Evolutionary conservation across 2,113 vertebrate genomes (phyloP), one percentile per base, ranked within the genome.

Genomic region (Ameiurus melas): DNA sequence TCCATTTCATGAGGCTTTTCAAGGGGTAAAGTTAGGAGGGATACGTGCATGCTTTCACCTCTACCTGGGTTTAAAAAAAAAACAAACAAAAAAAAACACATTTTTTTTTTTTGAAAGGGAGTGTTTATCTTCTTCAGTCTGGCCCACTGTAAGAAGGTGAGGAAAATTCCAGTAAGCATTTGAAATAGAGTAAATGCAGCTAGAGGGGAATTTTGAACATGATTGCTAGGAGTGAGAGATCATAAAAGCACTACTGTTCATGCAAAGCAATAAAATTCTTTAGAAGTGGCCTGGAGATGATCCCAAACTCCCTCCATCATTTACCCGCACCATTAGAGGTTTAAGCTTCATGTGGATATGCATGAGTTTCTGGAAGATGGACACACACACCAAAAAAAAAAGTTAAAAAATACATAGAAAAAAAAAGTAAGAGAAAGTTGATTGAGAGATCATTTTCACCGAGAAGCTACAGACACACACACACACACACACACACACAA

Each of bases 291-390:
- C 85, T 78, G 71, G 51, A 81, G 83, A 60, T 84, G 77, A 92
- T 91, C 92, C 91, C 85, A 62, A 88, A 88, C 85, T 12, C 85
- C 66, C 2, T 89, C 87, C 75, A 68, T 75, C 88, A 25, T 71
- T 80, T 36, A 84, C 33, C 22, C 1, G 22, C 33, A 90, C 60
- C 80, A 92, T 93, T 92, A 92, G 92, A 92, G 93, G 93, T 93
- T 89, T 90, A 92, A 92, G 92, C 90, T 87, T 87, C 91, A 88
- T 60, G 87, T 86, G 91, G 92, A 94, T 92, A 93, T 93, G 88
- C 92, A 92, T 86, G 90, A 89, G 85, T 62, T 47, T 51, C 12
- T 78, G 43, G 25, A 12, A 78, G 75, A 78, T 53, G 13, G 43
- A 55, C 47, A 30, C 47, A 79, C 39, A 77, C 39, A 77, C 14